Percentiles rank a stretch among this genome's conserved stretches.
phyloP scores from a whole-genome alignment of 2,888 invertebrate species.

The Cyclophora punctaria region DNA sequence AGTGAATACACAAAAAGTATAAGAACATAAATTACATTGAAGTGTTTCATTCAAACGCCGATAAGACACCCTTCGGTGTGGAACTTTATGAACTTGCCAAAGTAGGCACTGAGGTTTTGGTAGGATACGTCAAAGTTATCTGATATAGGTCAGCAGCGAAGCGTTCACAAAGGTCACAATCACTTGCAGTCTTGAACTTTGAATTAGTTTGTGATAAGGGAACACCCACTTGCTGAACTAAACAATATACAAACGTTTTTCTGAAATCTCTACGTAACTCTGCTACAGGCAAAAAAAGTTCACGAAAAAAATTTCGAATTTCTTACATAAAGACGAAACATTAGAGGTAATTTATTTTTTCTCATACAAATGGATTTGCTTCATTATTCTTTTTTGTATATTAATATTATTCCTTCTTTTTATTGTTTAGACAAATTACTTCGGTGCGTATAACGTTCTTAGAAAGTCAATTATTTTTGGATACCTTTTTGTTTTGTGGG shows the following conservation, averaged over 20 bases:
- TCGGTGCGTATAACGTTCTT: not conserved
- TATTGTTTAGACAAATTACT: no score
- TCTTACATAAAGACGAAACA: conserved; percentile 11
- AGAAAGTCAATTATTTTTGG: not conserved
- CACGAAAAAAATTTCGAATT: no score
- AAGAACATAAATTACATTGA: conserved; percentile 61
- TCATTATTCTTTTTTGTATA: conserved; percentile 7
- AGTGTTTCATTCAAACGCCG: conserved; percentile 51
- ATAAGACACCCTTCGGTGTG: conserved; percentile 50
- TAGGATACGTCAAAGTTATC: conserved; percentile 61
- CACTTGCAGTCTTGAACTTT: conserved; percentile 50
- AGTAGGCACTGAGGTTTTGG: conserved; percentile 31
- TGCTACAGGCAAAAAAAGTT: conserved; percentile 21
- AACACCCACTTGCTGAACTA: conserved; percentile 12
- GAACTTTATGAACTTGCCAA: conserved; percentile 45
- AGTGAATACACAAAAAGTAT: conserved; percentile 24
- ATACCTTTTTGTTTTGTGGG: not conserved
- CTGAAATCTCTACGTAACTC: conserved; percentile 5
- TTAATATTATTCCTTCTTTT: no score
- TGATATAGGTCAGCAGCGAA: conserved; percentile 53
- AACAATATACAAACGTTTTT: conserved; percentile 6
- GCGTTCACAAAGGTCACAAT: conserved; percentile 51
- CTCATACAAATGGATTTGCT: conserved; percentile 27
- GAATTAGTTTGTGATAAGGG: conserved; percentile 47
- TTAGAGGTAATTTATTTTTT: conserved; percentile 20